Conservation (phyloP, 2,888 invertebrate species). For the Panzeria rudis region DNA sequence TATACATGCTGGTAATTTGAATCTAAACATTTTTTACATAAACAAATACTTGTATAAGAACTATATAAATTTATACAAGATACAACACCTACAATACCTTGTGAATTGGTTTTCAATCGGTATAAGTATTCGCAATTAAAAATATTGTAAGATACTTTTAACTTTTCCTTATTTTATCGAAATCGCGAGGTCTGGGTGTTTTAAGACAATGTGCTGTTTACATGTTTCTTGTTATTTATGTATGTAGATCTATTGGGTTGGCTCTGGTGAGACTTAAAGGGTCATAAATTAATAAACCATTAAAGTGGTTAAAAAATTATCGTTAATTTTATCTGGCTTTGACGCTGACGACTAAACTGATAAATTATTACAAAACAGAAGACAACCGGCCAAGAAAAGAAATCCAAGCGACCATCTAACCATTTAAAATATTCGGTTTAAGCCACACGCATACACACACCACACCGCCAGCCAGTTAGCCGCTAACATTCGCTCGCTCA, state of each 20-base stretch:
- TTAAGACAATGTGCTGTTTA: constrained; percentile 21
- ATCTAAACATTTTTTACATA: no score
- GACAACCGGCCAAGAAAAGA: constrained; percentile 74
- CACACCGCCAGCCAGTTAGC: constrained; percentile 28
- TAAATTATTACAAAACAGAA: constrained; percentile 84
- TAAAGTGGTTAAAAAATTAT: constrained; percentile 84
- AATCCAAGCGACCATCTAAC: constrained; percentile 34
- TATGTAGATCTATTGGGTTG: constrained; percentile 57
- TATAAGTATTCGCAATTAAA: neutral
- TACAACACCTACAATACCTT: no score
- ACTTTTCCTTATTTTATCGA: no score
- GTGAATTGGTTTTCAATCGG: no score
- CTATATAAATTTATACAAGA: no score
- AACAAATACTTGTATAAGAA: no score
- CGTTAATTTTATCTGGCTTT: constrained; percentile 83
- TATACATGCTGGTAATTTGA: no score
- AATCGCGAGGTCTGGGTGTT: constrained; percentile 34
- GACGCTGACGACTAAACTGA: constrained; percentile 82
- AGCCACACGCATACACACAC: constrained; percentile 14
- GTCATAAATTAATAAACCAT: constrained; percentile 84
- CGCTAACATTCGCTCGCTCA: constrained; percentile 10
- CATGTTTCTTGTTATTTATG: constrained; percentile 42
- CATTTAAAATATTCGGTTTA: constrained; percentile 30
- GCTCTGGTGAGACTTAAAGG: constrained; percentile 79
- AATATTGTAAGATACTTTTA: neutral